These are phyloP conservation scores for Heliconius aoede DNA, from an alignment of 2,888 invertebrate species.

Conservation along the genomic window DNA sequence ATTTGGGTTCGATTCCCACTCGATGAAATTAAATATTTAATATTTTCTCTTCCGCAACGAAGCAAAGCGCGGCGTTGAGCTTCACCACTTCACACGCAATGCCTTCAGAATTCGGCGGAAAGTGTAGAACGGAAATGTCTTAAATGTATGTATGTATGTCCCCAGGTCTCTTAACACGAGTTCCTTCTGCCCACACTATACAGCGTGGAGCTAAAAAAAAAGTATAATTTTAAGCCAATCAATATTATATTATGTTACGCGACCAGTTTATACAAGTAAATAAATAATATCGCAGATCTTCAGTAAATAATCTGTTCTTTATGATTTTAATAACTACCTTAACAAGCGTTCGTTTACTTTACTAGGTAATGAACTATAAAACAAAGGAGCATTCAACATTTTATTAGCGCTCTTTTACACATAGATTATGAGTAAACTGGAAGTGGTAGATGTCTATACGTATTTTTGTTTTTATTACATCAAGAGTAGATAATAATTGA, in stretches of 20 bases:
- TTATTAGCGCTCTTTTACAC: constrained; percentile 35
- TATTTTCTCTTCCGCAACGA: too few species aligned
- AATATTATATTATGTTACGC: constrained; percentile 1
- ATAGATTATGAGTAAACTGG: neutral
- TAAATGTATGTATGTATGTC: too few species aligned
- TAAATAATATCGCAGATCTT: constrained; percentile 18
- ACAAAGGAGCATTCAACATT: constrained; percentile 26
- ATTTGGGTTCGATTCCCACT: too few species aligned
- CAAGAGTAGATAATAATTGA: neutral
- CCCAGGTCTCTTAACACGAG: too few species aligned
- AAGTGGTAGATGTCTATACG: neutral
- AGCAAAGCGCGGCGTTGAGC: too few species aligned
- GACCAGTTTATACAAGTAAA: constrained; percentile 3
- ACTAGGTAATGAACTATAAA: constrained; percentile 37
- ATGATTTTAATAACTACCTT: constrained; percentile 32
- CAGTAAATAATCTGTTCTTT: constrained; percentile 24
- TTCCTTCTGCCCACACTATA: too few species aligned
- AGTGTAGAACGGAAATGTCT: too few species aligned
- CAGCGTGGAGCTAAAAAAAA: too few species aligned
- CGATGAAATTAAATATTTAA: too few species aligned
- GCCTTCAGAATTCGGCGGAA: too few species aligned
- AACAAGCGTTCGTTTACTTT: constrained; percentile 30
- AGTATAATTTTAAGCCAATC: neutral
- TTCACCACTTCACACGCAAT: too few species aligned
- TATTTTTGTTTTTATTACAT: neutral